Evolutionary conservation across 2,888 invertebrate genomes (phyloP).

Genomic region (Eudasyphora cyanicolor): DNA sequence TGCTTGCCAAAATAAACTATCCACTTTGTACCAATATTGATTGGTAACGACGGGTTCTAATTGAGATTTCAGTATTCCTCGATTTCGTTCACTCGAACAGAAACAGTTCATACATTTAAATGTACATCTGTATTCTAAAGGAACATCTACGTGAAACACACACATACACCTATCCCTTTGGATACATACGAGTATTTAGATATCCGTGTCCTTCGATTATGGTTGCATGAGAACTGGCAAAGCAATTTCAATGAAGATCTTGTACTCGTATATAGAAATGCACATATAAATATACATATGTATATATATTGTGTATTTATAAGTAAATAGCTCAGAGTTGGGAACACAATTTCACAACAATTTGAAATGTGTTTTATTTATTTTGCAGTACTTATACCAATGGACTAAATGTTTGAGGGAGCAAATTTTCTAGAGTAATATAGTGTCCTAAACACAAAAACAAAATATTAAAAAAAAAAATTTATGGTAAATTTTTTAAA

Average conservation of each 20-base stretch:
- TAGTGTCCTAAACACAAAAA: no score
- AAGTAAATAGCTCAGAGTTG: background rate
- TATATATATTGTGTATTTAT: background rate
- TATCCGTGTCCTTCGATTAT: background rate
- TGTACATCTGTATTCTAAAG: background rate
- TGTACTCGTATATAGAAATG: no score
- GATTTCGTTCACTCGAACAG: background rate
- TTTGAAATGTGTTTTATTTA: no score
- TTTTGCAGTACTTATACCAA: no score
- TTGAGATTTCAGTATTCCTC: conserved; percentile 37
- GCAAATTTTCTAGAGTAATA: no score
- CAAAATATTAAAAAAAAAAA: no score
- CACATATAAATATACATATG: no score
- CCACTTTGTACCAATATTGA: conserved; percentile 16
- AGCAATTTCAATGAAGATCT: background rate
- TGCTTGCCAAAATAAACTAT: background rate
- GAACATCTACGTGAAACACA: conserved; percentile 25
- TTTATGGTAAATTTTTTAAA: no score
- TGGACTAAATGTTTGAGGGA: no score
- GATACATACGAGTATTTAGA: no score
- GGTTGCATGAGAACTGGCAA: background rate
- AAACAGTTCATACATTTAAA: background rate
- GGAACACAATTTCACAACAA: no score
- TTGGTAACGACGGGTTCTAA: conserved; percentile 21
- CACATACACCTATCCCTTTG: conserved; percentile 15